Evolutionary conservation across 2,888 invertebrate species (phyloP).

Genomic region (Miltochrista miniata): DNA sequence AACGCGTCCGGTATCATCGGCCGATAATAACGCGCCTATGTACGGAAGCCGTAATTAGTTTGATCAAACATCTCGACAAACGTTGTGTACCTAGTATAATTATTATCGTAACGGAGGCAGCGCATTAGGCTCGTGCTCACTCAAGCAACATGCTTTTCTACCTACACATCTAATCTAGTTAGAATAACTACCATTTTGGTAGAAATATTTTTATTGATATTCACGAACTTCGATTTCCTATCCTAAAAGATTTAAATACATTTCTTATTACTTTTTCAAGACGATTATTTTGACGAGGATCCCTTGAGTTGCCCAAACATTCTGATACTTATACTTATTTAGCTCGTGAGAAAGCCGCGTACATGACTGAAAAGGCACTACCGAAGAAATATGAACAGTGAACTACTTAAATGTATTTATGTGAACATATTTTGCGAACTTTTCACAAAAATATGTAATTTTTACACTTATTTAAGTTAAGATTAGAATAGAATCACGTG

Average conservation of each 20-base stretch:
- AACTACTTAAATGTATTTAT: neutral
- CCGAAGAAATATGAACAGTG: conserved; percentile 47
- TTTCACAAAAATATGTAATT: neutral
- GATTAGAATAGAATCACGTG: conserved; percentile 1
- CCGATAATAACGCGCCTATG: no score
- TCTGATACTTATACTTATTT: conserved; percentile 2
- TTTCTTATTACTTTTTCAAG: conserved; percentile 7
- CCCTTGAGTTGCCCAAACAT: conserved; percentile 8
- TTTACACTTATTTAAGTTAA: neutral
- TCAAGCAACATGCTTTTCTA: conserved; percentile 33
- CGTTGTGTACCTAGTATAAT: conserved; percentile 42
- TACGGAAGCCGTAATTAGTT: no score
- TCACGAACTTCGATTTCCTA: conserved; percentile 8
- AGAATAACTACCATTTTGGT: conserved; percentile 38
- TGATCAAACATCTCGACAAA: conserved; percentile 58
- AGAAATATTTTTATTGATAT: conserved; percentile 24
- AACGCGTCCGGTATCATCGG: no score
- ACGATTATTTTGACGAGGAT: conserved; percentile 10
- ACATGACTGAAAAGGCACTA: conserved; percentile 56
- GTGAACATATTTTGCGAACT: neutral
- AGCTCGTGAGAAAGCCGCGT: conserved; percentile 16
- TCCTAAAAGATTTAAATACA: conserved; percentile 3
- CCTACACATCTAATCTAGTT: conserved; percentile 49
- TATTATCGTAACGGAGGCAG: conserved; percentile 69
- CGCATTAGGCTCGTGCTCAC: conserved; percentile 47